Percentiles rank a stretch among this genome's conserved stretches.
These are phyloP conservation scores for Gambusia affinis DNA, from an alignment of 2,113 vertebrate species.

Conservation along the genomic window DNA sequence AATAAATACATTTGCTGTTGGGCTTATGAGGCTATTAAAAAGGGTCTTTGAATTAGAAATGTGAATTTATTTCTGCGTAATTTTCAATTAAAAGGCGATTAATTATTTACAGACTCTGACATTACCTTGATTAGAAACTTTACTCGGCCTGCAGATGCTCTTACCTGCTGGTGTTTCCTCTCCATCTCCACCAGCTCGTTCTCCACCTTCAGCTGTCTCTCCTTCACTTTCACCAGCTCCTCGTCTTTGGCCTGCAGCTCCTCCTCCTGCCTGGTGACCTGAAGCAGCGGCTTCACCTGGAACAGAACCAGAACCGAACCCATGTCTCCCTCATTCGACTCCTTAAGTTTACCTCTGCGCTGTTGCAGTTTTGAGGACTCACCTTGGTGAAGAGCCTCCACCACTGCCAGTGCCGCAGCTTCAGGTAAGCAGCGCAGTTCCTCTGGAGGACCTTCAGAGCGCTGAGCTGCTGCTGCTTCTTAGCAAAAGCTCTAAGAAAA, in stretches of 20 bases:
- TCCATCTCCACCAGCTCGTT: constrained; percentile 95
- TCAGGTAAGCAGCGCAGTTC: constrained; percentile 96
- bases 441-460: constrained; percentile 97
- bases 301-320: background rate
- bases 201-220: constrained; percentile 94
- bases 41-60: too few species aligned
- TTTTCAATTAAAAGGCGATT: too few species aligned
- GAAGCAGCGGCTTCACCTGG: constrained; percentile 97
- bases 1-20: too few species aligned
- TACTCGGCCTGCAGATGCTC: background rate
- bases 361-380: constrained; percentile 2
- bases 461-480: constrained; percentile 97
- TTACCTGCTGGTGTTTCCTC: constrained; percentile 95
- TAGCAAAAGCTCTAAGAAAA: constrained; percentile 88
- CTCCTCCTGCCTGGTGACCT: constrained; percentile 97
- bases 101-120: too few species aligned
- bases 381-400: constrained; percentile 99
- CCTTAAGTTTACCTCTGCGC: background rate
- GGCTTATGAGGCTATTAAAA: too few species aligned
- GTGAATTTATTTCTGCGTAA: too few species aligned
- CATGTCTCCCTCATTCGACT: background rate
- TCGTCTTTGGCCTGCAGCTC: constrained; percentile 97
- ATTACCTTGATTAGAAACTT: too few species aligned
- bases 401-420: constrained; percentile 98
- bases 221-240: constrained; percentile 95